Conservation (phyloP, 2,888 invertebrate species). For the Digitonthophagus gazella region DNA sequence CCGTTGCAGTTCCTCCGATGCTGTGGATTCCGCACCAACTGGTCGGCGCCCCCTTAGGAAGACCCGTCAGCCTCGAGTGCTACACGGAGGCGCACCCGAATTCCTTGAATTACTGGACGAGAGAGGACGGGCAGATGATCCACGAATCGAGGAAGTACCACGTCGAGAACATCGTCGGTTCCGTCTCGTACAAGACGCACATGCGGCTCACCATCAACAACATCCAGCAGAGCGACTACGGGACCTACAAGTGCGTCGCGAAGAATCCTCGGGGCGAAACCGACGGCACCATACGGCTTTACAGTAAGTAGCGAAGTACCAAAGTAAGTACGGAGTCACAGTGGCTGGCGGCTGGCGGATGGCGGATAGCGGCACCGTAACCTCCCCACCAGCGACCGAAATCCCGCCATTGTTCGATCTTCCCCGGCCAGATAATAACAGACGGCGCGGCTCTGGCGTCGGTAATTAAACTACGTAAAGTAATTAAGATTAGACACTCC, state of each 20-base stretch:
- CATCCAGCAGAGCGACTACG: constrained; percentile 77
- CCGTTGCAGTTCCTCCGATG: constrained; percentile 81
- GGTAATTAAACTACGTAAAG: constrained; percentile 47
- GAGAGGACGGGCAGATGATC: constrained; percentile 86
- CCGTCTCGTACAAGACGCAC: constrained; percentile 79
- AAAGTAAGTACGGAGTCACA: neutral
- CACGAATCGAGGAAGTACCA: constrained; percentile 81
- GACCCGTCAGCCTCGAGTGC: constrained; percentile 83
- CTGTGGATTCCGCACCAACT: constrained; percentile 89
- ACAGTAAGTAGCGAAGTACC: constrained; percentile 66
- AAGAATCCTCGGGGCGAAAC: constrained; percentile 91
- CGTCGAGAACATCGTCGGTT: constrained; percentile 68
- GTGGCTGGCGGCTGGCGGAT: constrained; percentile 3
- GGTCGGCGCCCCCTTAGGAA: constrained; percentile 80
- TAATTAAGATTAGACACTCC: constrained; percentile 47
- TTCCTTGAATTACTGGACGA: constrained; percentile 87
- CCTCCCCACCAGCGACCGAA: constrained; percentile 14
- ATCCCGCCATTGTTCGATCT: constrained; percentile 33
- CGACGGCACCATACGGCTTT: constrained; percentile 83
- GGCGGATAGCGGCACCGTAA: neutral
- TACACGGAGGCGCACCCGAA: constrained; percentile 89
- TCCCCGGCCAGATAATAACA: constrained; percentile 41
- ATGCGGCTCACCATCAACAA: constrained; percentile 81
- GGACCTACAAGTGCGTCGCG: constrained; percentile 83
- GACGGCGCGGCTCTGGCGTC: constrained; percentile 39